These are phyloP conservation scores for Pachypanchax playfairii DNA, from an alignment of 2,113 vertebrate genomes.

Conservation along the genomic window DNA sequence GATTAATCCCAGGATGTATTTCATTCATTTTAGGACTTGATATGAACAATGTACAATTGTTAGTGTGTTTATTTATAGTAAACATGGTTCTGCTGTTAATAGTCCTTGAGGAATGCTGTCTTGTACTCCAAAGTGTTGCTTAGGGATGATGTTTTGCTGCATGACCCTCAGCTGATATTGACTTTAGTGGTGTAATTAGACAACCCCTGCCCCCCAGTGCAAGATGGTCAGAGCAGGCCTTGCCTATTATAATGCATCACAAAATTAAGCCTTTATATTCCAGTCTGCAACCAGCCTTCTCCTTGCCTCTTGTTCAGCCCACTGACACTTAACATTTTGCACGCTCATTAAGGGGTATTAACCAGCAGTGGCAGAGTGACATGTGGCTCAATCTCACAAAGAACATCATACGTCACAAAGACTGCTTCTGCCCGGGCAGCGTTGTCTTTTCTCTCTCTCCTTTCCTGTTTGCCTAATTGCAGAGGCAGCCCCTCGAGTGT, in stretches of 20 bases:
- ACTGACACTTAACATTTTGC: background rate
- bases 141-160: background rate
- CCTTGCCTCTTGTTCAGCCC: background rate
- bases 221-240: background rate
- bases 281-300: background rate
- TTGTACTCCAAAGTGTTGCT: background rate
- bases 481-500: background rate
- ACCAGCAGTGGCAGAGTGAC: constrained; percentile 1
- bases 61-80: too few relatives aligned
- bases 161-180: background rate
- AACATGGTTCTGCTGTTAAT: too few relatives aligned
- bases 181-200: background rate
- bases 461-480: background rate
- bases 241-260: background rate
- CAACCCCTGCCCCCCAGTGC: background rate
- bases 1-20: too few relatives aligned
- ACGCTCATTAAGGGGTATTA: background rate
- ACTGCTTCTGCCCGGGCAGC: background rate
- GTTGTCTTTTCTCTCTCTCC: background rate
- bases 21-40: too few relatives aligned
- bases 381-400: constrained; percentile 4
- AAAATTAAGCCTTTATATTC: constrained; percentile 2
- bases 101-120: too few relatives aligned
- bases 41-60: too few relatives aligned
- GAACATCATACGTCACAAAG: background rate